Conservation (phyloP, 1,140 invertebrate species). For the Heliconius congener region DNA sequence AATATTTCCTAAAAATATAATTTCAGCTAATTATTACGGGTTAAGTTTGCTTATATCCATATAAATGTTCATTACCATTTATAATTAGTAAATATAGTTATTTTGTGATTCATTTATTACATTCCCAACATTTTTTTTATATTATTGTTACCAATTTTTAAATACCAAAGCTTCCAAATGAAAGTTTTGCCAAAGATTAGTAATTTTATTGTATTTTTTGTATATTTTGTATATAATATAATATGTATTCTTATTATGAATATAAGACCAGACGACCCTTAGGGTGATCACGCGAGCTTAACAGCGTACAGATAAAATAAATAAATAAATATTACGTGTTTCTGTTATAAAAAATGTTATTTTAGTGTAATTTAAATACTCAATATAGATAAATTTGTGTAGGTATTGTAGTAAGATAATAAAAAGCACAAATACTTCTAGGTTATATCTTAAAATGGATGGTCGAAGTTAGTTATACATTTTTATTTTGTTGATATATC, state of each 20-base stretch:
- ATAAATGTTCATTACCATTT: too few relatives aligned
- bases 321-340: slow-evolving; percentile 23
- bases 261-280: slow-evolving; percentile 22
- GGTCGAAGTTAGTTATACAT: not conserved
- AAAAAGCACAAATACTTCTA: slow-evolving; percentile 28
- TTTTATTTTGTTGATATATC: not conserved
- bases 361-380: slow-evolving; percentile 23
- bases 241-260: slow-evolving; percentile 1
- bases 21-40: too few relatives aligned
- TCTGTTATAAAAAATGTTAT: slow-evolving; percentile 25
- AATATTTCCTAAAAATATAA: too few relatives aligned
- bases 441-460: slow-evolving; percentile 18
- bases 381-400: slow-evolving; percentile 21
- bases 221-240: not conserved
- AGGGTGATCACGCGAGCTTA: slow-evolving; percentile 28
- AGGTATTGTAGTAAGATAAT: slow-evolving; percentile 20
- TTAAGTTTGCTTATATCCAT: too few relatives aligned
- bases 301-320: not conserved
- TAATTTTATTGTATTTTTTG: not conserved
- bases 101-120: not conserved
- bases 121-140: not conserved
- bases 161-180: slow-evolving; percentile 7
- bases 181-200: slow-evolving; percentile 2
- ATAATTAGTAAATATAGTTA: not conserved
- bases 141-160: not conserved